These are phyloP conservation scores for Phortica magna DNA, from an alignment of 2,888 invertebrate species.

Conservation along the genomic window DNA sequence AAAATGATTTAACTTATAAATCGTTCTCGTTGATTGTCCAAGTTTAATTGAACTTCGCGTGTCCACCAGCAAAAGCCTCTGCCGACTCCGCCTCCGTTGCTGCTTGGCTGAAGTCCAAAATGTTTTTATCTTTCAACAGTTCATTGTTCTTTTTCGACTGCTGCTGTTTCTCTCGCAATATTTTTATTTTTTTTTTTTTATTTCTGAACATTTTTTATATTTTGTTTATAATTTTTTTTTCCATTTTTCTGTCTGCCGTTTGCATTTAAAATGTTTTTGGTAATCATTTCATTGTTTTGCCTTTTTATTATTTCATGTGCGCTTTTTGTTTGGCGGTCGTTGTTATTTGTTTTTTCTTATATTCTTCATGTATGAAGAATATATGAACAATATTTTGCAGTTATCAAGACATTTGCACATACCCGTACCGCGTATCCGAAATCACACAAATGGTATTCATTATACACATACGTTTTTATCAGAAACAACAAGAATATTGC, in stretches of 20 bases:
- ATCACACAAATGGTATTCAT: too few relatives aligned
- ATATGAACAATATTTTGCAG: constrained; percentile 20
- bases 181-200: constrained; percentile 7
- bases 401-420: too few relatives aligned
- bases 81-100: neutral
- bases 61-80: constrained; percentile 4
- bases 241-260: constrained; percentile 33
- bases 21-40: neutral
- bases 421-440: too few relatives aligned
- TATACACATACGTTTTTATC: too few relatives aligned
- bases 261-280: constrained; percentile 33
- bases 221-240: constrained; percentile 51
- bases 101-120: neutral
- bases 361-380: constrained; percentile 29
- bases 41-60: neutral
- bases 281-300: constrained; percentile 47
- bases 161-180: neutral
- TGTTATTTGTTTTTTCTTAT: constrained; percentile 40
- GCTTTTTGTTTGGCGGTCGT: constrained; percentile 7
- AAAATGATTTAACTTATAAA: neutral
- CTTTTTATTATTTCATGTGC: constrained; percentile 25
- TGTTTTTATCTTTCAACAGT: constrained; percentile 15
- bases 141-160: constrained; percentile 14
- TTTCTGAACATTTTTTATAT: constrained; percentile 23
- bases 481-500: too few relatives aligned